Evolutionary conservation across 2,113 vertebrate genomes (phyloP), one percentile per base, ranked within the genome.

Genomic region (Gasterosteus nipponicus): DNA sequence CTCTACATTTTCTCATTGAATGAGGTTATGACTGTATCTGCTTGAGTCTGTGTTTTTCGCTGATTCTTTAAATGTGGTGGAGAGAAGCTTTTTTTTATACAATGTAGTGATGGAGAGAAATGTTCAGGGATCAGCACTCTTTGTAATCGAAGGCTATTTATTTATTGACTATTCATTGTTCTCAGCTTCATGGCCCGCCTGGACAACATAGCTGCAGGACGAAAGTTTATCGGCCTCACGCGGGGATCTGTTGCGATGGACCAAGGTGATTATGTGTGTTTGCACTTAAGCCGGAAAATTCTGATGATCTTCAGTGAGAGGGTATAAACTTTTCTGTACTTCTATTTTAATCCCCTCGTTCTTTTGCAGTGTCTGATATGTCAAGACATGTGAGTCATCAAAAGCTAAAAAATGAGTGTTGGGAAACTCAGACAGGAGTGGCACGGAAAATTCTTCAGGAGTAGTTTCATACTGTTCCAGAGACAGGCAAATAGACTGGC

Each of bases 201-300:
- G 62, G 62, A 26, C 26, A 53, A 4, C 63, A 77, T 47, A 70
- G 42, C 62, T 86, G 80, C 18, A 73, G 84, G 18, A 39, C 22
- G 3, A 47, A 72, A 3, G 10, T n/a, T 14, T 77, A 68, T 68
- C 1, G 1, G 1, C 79, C 74, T 74, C 2, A 29, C 0, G 0
- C 1, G 5, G 71, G 88, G 9, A 80, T 85, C 59, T 84, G 80
- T 75, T 80, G 82, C 57, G 0, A 42, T n/a, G 84, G 82, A 56
- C 68, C 67, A 18, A 88, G 77, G 86, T 87, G 18, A 18, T 33
- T 49, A 57, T 68, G 1, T 33, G n/a, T 49, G 0, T 12, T 11
- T 41, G 6, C 1, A 1, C 2, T 29, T 26, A 1, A 56, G 1
- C 2, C 1, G 31, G 10, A 11, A 41, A 33, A 19, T 5, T 0